Evolutionary conservation across 53 echinoderm and acorn worm genomes (phyloP).

Genomic region (Temnopleurus reevesii): DNA sequence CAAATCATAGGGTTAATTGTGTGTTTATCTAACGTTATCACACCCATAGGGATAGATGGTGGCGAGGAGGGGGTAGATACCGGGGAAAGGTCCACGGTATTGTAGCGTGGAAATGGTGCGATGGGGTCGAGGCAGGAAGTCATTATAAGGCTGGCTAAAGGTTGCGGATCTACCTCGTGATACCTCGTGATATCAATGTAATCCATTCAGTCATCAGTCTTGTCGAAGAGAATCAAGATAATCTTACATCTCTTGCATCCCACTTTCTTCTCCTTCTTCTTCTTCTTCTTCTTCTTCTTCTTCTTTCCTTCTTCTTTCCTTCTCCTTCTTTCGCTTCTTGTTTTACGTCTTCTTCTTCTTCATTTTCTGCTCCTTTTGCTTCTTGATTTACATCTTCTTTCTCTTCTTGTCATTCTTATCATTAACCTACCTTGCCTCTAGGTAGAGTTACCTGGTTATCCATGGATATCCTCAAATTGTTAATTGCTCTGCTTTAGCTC

Average conservation of each 20-base stretch:
- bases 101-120: not conserved
- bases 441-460: too few species aligned
- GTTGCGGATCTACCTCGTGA: constrained; percentile 11
- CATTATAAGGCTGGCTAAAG: not conserved
- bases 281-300: not conserved
- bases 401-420: not conserved
- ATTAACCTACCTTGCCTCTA: too few species aligned
- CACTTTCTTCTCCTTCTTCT: not conserved
- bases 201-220: constrained; percentile 3
- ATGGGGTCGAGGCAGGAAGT: not conserved
- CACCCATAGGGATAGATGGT: not conserved
- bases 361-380: not conserved
- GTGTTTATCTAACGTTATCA: too few species aligned
- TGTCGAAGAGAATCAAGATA: not conserved
- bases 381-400: not conserved
- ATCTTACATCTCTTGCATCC: not conserved
- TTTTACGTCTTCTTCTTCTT: not conserved
- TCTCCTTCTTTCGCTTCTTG: not conserved
- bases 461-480: too few species aligned
- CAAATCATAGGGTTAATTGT: too few species aligned
- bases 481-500: too few species aligned
- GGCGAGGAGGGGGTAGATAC: not conserved
- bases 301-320: not conserved
- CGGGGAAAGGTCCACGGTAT: not conserved
- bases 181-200: constrained; percentile 20